Evolutionary conservation across 2,888 invertebrate species (phyloP), one percentile per base, ranked within the genome.

Genomic region (Lobophora halterata): DNA sequence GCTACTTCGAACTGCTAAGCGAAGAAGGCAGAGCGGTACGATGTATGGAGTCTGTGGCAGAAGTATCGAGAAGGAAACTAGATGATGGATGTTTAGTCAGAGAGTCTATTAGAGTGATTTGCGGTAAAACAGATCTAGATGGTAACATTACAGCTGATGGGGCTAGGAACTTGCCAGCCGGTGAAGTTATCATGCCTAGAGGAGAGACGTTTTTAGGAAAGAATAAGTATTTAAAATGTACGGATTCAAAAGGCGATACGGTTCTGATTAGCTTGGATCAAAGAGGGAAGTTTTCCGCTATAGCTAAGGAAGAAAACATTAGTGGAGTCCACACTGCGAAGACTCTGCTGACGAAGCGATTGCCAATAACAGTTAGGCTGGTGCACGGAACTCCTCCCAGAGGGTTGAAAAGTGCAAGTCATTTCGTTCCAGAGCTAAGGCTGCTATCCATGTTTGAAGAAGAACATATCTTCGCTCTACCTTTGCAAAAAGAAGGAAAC

Each of bases 271-370:
- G 93, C 46, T 89, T 95, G 71, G 97, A 97, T 66, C 95, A 96
- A 76, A 91, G 95, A 69, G 97, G 96, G 18, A 93, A 95, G 65
- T 97, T 98, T 83, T 97, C 97, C 60, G 95, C 96, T 27, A 89
- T 98, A 36, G 97, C 97, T 46, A 93, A 95, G 65, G 95, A 96
- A 76, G 96, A 96, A 65, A 97, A 96, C 81, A 97, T 98, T 50
- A 95, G 96, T 69, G 97, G 97, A 10, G 97, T 97, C 8, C 97
- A 98, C 77, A 95, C 95, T 49, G 95, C 97, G 7, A 92, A 93
- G 67, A 97, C 96, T 62, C 88, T 98, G 52, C 83, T 97, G 36
- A 92, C 93, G 52, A 98, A 97, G 79, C 90, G 97, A 52, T 90
- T 98, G 83, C 98, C 98, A 13, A 89, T 98, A 52, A 97, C 97